Evolutionary conservation across 2,888 invertebrate species (phyloP).

Genomic region (Emmelina monodactyla): DNA sequence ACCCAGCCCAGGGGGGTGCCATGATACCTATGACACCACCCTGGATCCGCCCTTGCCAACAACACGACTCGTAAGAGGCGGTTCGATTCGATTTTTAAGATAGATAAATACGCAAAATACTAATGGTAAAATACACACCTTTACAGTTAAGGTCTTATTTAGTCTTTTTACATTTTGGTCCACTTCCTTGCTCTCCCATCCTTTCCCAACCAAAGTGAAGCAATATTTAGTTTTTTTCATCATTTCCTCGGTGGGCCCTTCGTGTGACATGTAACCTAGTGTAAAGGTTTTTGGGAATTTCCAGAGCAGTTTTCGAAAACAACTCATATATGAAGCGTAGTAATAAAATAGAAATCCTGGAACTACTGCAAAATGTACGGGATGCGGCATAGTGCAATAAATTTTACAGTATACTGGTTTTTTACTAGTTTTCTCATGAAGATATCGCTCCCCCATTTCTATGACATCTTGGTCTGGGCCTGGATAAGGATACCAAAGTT

Average conservation of each 20-base stretch:
- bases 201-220: slow-evolving; percentile 28
- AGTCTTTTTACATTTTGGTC: slow-evolving; percentile 6
- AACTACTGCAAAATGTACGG: slow-evolving; percentile 24
- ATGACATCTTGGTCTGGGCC: slow-evolving; percentile 28
- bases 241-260: slow-evolving; percentile 28
- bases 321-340: slow-evolving; percentile 26
- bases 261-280: slow-evolving; percentile 28
- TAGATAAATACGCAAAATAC: too few relatives aligned
- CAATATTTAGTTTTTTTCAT: slow-evolving; percentile 24
- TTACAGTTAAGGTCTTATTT: too few relatives aligned
- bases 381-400: slow-evolving; percentile 27
- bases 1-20: too few relatives aligned
- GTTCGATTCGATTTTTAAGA: too few relatives aligned
- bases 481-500: slow-evolving; percentile 31
- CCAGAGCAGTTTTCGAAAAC: slow-evolving; percentile 27
- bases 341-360: slow-evolving; percentile 28
- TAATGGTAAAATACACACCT: too few relatives aligned
- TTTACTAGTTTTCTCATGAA: slow-evolving; percentile 21
- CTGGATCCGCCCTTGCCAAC: too few relatives aligned
- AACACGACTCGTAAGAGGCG: too few relatives aligned
- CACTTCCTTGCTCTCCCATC: slow-evolving; percentile 11
- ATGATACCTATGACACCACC: too few relatives aligned
- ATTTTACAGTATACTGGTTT: slow-evolving; percentile 25
- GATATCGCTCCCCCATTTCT: slow-evolving; percentile 30
- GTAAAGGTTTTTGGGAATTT: slow-evolving; percentile 29